These are phyloP conservation scores for Phrynocephalus forsythii DNA, from an alignment of 2,797 vertebrate species.

Conservation along the genomic window DNA sequence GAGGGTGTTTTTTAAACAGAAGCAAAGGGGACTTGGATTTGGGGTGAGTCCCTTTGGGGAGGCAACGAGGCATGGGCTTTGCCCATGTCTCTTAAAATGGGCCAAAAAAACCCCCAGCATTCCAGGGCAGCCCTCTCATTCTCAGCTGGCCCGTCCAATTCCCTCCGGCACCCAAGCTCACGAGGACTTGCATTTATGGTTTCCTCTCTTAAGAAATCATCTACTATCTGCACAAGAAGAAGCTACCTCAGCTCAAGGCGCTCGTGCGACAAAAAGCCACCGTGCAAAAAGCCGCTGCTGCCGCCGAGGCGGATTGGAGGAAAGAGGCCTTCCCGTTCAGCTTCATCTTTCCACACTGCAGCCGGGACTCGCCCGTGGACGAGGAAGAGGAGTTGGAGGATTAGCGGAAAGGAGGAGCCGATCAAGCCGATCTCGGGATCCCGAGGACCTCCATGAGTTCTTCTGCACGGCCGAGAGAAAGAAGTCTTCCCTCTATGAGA, in stretches of 20 bases:
- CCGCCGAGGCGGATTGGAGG: accelerated
- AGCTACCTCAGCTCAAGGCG: conserved; percentile 72
- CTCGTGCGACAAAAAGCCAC: accelerated
- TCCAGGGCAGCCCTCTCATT: too few species aligned
- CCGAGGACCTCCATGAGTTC: background rate
- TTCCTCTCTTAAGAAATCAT: conserved; percentile 77
- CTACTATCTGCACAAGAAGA: conserved; percentile 75
- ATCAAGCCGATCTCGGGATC: background rate
- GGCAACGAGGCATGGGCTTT: background rate
- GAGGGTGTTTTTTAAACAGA: too few species aligned
- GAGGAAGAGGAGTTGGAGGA: accelerated
- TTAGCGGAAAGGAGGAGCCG: accelerated
- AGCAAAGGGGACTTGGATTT: too few species aligned
- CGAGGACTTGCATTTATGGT: background rate
- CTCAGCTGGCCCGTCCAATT: too few species aligned
- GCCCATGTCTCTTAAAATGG: background rate
- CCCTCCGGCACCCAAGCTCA: background rate
- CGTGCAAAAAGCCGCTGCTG: background rate
- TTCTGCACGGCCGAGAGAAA: too few species aligned
- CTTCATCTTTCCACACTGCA: conserved; percentile 60
- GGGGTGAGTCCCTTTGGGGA: background rate
- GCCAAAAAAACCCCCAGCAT: too few species aligned
- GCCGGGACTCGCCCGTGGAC: background rate
- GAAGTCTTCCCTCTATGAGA: background rate
- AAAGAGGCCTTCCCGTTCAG: conserved; percentile 55